phyloP scores from a whole-genome alignment of 2,888 invertebrate species.

The Schizotus pectinicornis region DNA sequence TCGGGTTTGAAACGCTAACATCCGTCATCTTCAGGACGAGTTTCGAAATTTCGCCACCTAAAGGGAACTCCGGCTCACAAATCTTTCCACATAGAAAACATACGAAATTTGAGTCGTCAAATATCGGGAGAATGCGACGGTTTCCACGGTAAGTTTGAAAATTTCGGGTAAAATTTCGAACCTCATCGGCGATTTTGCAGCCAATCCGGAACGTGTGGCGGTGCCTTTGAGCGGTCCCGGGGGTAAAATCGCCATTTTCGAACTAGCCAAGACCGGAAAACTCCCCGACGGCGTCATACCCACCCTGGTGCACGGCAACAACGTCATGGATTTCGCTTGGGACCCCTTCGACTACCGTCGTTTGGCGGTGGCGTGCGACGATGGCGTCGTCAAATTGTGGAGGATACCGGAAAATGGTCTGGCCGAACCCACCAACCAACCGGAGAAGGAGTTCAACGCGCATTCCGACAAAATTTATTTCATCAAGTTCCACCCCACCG shows the following conservation, averaged over 20 bases:
- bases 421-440: constrained; percentile 81
- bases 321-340: constrained; percentile 92
- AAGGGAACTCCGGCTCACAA: constrained; percentile 91
- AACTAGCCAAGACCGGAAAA: constrained; percentile 78
- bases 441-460: constrained; percentile 72
- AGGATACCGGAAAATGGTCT: constrained; percentile 57
- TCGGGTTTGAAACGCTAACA: background rate
- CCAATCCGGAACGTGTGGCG: constrained; percentile 85
- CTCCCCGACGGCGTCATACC: constrained; percentile 82
- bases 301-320: constrained; percentile 88
- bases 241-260: constrained; percentile 86
- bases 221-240: constrained; percentile 91
- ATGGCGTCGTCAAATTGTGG: constrained; percentile 66
- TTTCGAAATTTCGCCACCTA: constrained; percentile 91
- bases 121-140: constrained; percentile 95
- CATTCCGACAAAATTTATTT: constrained; percentile 92
- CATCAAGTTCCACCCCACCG: constrained; percentile 89
- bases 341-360: constrained; percentile 86
- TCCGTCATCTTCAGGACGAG: constrained; percentile 65
- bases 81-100: constrained; percentile 89
- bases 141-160: constrained; percentile 73
- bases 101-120: constrained; percentile 87
- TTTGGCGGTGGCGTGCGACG: constrained; percentile 88
- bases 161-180: constrained; percentile 23
- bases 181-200: constrained; percentile 57